phyloP scores from a whole-genome alignment of 2,113 vertebrate genomes.

The Clarias magur region DNA sequence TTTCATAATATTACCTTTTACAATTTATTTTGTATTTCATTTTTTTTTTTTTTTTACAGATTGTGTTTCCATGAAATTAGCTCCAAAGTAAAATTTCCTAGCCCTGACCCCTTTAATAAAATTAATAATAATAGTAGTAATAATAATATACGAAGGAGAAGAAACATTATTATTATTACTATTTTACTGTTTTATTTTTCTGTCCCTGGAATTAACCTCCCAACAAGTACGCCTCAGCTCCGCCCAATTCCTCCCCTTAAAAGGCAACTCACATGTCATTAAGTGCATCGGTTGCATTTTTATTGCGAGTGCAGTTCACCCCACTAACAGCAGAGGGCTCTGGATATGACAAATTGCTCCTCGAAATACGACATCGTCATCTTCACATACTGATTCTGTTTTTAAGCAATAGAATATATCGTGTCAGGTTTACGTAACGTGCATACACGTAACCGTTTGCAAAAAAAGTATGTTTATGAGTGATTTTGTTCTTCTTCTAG shows the following conservation, averaged over 20 bases:
- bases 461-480: neutral
- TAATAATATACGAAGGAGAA: neutral
- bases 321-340: slow-evolving; percentile 3
- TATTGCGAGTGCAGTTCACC: neutral
- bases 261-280: neutral
- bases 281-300: neutral
- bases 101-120: neutral
- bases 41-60: neutral
- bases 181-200: neutral
- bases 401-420: slow-evolving; percentile 12
- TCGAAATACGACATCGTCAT: neutral
- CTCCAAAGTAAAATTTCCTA: neutral
- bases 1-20: neutral
- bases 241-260: neutral
- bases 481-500: neutral
- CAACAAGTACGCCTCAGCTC: neutral
- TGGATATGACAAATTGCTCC: slow-evolving; percentile 3
- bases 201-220: neutral
- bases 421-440: neutral
- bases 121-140: neutral
- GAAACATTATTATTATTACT: neutral
- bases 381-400: slow-evolving; percentile 19
- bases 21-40: neutral
- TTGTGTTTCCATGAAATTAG: neutral
- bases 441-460: slow-evolving; percentile 1